Evolutionary conservation across 2,888 invertebrate species (phyloP).

Genomic region (Drosophila merina): DNA sequence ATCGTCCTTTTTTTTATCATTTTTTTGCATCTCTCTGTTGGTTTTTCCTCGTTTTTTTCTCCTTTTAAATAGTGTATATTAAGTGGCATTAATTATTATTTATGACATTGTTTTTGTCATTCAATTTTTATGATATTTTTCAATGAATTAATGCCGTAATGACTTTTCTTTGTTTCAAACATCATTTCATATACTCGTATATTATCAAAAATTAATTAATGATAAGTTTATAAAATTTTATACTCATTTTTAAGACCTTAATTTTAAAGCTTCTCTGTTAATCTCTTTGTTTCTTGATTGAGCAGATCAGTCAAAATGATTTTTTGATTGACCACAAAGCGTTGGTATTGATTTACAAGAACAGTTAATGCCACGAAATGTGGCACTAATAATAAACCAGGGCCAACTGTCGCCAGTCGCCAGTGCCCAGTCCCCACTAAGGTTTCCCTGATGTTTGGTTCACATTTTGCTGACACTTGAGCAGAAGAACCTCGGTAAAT

Average conservation of each 20-base stretch:
- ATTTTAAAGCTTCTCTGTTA: neutral
- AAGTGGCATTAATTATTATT: slow-evolving; percentile 76
- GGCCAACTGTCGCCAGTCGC: slow-evolving; percentile 50
- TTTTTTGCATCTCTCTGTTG: slow-evolving; percentile 23
- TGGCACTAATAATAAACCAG: slow-evolving; percentile 16
- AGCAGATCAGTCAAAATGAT: slow-evolving; percentile 1
- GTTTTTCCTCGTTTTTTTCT: slow-evolving; percentile 16
- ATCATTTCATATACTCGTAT: slow-evolving; percentile 11
- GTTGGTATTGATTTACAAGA: slow-evolving; percentile 55
- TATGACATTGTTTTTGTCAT: slow-evolving; percentile 62
- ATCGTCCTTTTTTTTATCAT: slow-evolving; percentile 36
- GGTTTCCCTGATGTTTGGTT: slow-evolving; percentile 30
- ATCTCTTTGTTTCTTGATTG: neutral
- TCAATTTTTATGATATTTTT: slow-evolving; percentile 57
- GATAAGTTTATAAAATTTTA: neutral
- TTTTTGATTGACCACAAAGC: slow-evolving; percentile 39
- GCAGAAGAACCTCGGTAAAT: slow-evolving; percentile 35
- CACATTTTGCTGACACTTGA: slow-evolving; percentile 40
- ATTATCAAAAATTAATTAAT: slow-evolving; percentile 57
- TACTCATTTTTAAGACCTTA: neutral
- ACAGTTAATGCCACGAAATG: slow-evolving; percentile 21
- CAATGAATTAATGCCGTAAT: slow-evolving; percentile 41
- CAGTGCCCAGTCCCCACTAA: slow-evolving; percentile 36
- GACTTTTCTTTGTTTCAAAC: slow-evolving; percentile 42
- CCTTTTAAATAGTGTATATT: slow-evolving; percentile 27